phyloP scores from a whole-genome alignment of 1,140 invertebrate genomes.

The Dendrolimus punctatus region DNA sequence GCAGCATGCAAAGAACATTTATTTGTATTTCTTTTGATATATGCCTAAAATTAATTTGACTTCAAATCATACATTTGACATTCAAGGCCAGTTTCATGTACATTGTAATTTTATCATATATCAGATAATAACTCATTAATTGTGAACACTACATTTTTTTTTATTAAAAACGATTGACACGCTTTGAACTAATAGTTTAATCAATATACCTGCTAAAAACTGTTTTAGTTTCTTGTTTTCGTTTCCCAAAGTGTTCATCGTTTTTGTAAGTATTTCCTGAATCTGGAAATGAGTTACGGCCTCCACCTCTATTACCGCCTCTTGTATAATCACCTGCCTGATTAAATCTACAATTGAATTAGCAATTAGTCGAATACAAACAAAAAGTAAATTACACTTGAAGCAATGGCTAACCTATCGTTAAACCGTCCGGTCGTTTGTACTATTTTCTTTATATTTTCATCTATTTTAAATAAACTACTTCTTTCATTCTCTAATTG shows the following conservation, averaged over 20 bases:
- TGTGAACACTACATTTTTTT: too few species aligned
- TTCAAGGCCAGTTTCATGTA: too few species aligned
- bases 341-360: slow-evolving; percentile 47
- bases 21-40: too few species aligned
- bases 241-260: slow-evolving; percentile 51
- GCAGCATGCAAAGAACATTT: too few species aligned
- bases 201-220: slow-evolving; percentile 63
- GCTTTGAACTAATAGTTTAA: slow-evolving; percentile 1
- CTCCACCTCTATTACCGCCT: slow-evolving; percentile 35
- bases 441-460: slow-evolving; percentile 68
- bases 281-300: slow-evolving; percentile 47
- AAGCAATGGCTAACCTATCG: slow-evolving; percentile 57
- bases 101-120: too few species aligned
- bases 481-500: slow-evolving; percentile 64
- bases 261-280: slow-evolving; percentile 43
- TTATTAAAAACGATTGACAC: neutral
- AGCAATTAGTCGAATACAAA: slow-evolving; percentile 8
- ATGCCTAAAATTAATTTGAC: too few species aligned
- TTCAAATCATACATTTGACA: too few species aligned
- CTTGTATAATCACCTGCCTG: slow-evolving; percentile 47
- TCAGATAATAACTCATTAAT: too few species aligned
- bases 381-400: slow-evolving; percentile 8
- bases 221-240: slow-evolving; percentile 67
- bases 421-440: slow-evolving; percentile 63
- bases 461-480: slow-evolving; percentile 67